These are phyloP conservation scores for Ostrea denselamellosa DNA, from an alignment of 1,140 invertebrate species.

Conservation along the genomic window DNA sequence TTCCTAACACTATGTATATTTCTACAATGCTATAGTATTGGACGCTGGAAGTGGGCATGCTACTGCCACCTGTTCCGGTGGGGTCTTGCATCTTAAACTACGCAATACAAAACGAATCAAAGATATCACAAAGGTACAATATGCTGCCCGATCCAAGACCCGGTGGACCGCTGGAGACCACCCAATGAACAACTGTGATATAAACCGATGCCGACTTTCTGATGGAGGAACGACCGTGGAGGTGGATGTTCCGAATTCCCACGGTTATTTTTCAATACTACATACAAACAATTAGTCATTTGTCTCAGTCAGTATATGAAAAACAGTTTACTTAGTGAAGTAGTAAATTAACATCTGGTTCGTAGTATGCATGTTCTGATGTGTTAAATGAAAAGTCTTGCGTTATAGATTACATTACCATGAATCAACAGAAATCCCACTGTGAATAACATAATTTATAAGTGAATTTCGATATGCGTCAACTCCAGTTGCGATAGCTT, in stretches of 20 bases:
- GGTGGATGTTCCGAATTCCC: conserved; percentile 61
- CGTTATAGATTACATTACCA: no score
- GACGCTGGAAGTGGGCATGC: conserved; percentile 68
- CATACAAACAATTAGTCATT: not conserved
- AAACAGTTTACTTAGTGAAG: no score
- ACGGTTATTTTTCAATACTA: conserved; percentile 48
- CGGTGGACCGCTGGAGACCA: conserved; percentile 54
- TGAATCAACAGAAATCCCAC: no score
- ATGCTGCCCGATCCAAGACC: conserved; percentile 57
- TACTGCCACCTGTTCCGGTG: conserved; percentile 59
- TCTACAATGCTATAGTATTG: conserved; percentile 46
- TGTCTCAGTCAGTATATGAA: no score
- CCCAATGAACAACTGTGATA: conserved; percentile 65
- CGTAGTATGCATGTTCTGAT: no score
- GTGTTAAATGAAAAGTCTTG: no score
- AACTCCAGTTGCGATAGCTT: no score
- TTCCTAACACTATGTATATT: no score
- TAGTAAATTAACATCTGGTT: no score
- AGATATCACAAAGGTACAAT: conserved; percentile 65
- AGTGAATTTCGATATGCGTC: no score
- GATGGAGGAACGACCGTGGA: conserved; percentile 60
- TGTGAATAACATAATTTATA: no score
- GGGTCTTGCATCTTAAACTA: conserved; percentile 58
- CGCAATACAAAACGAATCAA: conserved; percentile 63
- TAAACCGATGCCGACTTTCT: conserved; percentile 55